These are phyloP conservation scores for Chrysopilus asiliformis DNA, from an alignment of 2,888 invertebrate species.

Conservation along the genomic window DNA sequence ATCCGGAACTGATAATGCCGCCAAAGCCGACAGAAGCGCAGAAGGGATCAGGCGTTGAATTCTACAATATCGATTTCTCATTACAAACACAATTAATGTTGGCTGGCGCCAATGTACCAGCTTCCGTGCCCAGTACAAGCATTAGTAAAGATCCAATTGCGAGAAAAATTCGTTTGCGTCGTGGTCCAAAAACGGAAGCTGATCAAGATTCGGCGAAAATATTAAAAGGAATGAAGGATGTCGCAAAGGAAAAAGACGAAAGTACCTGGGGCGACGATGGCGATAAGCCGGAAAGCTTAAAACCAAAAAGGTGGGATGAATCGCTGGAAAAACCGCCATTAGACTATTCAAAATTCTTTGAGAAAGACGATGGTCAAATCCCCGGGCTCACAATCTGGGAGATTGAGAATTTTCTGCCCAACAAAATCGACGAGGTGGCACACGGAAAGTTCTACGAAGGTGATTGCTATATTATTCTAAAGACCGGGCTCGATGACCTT, in stretches of 20 bases:
- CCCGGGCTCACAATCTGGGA: conserved; percentile 95
- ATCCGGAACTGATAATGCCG: conserved; percentile 94
- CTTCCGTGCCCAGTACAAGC: conserved; percentile 50
- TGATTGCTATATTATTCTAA: conserved; percentile 94
- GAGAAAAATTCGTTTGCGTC: conserved; percentile 75
- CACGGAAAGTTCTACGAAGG: conserved; percentile 98
- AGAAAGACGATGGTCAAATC: conserved; percentile 84
- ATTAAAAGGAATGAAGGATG: conserved; percentile 58
- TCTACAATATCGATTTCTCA: conserved; percentile 98
- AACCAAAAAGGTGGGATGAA: conserved; percentile 95
- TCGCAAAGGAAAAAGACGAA: conserved; percentile 55
- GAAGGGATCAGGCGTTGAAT: conserved; percentile 70
- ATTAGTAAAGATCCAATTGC: conserved; percentile 84
- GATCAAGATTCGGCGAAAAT: conserved; percentile 82
- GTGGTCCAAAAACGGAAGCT: conserved; percentile 67
- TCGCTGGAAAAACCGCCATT: conserved; percentile 85
- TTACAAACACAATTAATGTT: conserved; percentile 84
- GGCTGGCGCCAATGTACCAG: conserved; percentile 78
- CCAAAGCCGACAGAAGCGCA: conserved; percentile 80
- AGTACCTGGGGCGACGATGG: conserved; percentile 36
- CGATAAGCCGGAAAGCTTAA: conserved; percentile 45
- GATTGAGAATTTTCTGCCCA: conserved; percentile 97
- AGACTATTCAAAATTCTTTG: conserved; percentile 96
- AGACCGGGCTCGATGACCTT: conserved; percentile 72
- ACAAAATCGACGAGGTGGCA: conserved; percentile 82